A percentile compares a stretch with the other conserved stretches of the same genome.
Conservation (phyloP, 35 echinoderm and acorn worm genomes). For the Eucidaris tribuloides region DNA sequence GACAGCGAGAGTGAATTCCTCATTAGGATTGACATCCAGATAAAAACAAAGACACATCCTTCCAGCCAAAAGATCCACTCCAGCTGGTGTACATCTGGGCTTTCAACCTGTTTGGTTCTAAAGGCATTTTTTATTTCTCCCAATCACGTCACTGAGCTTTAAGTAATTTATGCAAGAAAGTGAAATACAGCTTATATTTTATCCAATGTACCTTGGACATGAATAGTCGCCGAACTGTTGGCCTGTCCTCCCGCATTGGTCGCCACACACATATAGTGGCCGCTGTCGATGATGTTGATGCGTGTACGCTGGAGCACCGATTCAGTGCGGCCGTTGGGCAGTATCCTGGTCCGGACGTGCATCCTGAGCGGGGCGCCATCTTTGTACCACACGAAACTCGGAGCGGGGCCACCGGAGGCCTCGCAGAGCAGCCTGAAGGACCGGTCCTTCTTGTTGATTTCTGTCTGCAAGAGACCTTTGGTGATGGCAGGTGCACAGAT, state of each 20-base stretch:
- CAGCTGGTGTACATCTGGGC: too few species aligned
- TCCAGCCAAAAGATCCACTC: too few species aligned
- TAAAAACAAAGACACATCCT: too few species aligned
- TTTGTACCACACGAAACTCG: slow-evolving; percentile 61
- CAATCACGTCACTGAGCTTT: too few species aligned
- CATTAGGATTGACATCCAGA: too few species aligned
- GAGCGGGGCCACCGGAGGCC: slow-evolving; percentile 49
- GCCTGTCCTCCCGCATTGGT: slow-evolving; percentile 34
- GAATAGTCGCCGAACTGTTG: slow-evolving; percentile 25
- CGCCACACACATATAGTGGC: slow-evolving; percentile 45
- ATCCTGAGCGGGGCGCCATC: slow-evolving; percentile 17
- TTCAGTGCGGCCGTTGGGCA: background rate
- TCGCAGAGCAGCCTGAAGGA: slow-evolving; percentile 27
- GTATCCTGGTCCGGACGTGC: background rate
- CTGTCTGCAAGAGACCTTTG: background rate
- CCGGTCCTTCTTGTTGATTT: slow-evolving; percentile 19
- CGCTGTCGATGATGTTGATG: slow-evolving; percentile 52
- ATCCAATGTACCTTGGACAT: slow-evolving; percentile 56
- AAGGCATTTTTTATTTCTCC: too few species aligned
- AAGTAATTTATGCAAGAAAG: too few species aligned
- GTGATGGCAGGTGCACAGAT: slow-evolving; percentile 33
- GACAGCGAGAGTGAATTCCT: too few species aligned
- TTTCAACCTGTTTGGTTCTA: too few species aligned
- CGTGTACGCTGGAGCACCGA: slow-evolving; percentile 27
- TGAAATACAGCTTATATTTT: too few species aligned